Base-by-base conservation (phyloP, 2,888 invertebrate species). In the Drosophila siamana region DNA sequence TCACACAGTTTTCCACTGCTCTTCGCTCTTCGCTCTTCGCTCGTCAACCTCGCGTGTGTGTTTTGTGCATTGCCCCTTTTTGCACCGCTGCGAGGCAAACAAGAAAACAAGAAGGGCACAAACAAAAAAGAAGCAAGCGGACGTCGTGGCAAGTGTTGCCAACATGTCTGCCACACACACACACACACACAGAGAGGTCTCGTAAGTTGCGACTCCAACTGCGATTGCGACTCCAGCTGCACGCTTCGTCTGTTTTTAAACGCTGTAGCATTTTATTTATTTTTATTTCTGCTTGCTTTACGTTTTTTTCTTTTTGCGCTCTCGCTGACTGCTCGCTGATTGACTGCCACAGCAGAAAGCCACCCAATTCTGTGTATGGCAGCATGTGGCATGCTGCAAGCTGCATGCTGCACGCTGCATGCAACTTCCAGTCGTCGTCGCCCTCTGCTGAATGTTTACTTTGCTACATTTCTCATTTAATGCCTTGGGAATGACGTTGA, bases 1-100 rank as follows among this genome's bases (percentile, higher is more conserved):
- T 88, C 85, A 88, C 88, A 88, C 84, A 80, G 74, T 74, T 80
- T 80, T 70, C 80, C 73, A 78, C 77, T 80, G 77, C 65, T 82
- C 66, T 66, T 33, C n/a, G 33, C 46, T 56, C 74, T 56, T 65
- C 79, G n/a, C n/a, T 61, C 66, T 66, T 33, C n/a, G 33, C 46
- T 56, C 74, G 60, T 65, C 79, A 65, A 30, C 19, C 30, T n/a
- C n/a, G n/a, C n/a, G n/a, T n/a, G 19, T 19, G 47, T 64, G 69
- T 55, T 69, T 62, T 65, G 63, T 26, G 6, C 26, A 26, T 26
- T 6, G 26, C 19, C 19, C 19, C 3, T 19, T 19, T 19, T n/a
- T n/a, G n/a, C 19, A 3, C 19, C 19, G 19, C 19, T 3, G 19
- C 19, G 9, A 28, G 9, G 9, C 33, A 33, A n/a, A 11, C 1